Base-by-base conservation (phyloP, 2,888 invertebrate species). In the Andricus curvator region DNA sequence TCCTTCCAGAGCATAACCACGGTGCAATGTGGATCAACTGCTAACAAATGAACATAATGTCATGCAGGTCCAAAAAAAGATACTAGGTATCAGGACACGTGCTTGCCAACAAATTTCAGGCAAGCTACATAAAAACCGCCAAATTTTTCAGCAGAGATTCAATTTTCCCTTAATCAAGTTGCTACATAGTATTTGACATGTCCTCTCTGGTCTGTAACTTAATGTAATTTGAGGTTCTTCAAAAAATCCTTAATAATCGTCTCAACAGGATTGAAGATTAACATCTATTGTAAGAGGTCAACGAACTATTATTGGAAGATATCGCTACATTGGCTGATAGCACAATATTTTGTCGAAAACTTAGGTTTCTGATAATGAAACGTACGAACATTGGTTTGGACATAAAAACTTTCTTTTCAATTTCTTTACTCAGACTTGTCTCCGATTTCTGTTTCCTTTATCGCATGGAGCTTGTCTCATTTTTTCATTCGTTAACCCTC, bases 21-120 rank as follows among this genome's bases (percentile, higher is more conserved):
- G 25, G 64, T 64, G 29, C 64, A 64, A 62, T 64, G 15, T 64
- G 64, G 37, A 56, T 37, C 74, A 74, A 15, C 56, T 74, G 74
- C n/a, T 74, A 2, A n/a, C 56, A 33, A 74, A 74, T 56, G 51
- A 8, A 48, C 33, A 29, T 70, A 6, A 70, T 29, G 6, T 2
- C 64, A 64, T 29, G 64, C 29, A 25, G 15, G 13, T 62, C 25
- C 25, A 2, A 62, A 25, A 62, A 22, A 2, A 9, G 2, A 60
- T 4, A 25, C 4, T 62, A 1, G 25, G 11, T 25, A 25, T 25
- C 6, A 5, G 13, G 25, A 62, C 62, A 25, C 25, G 15, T 60
- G 13, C 1, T 15, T 64, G 17, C 29, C 56, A 64, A 64, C 64
- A 17, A 22, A 64, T 29, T 29, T 29, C 64, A 62, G 62, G 1